Percentiles rank a stretch among this genome's conserved stretches.
These are phyloP conservation scores for Taenioides sp. DNA, from an alignment of 2,797 vertebrate genomes.

Conservation along the genomic window DNA sequence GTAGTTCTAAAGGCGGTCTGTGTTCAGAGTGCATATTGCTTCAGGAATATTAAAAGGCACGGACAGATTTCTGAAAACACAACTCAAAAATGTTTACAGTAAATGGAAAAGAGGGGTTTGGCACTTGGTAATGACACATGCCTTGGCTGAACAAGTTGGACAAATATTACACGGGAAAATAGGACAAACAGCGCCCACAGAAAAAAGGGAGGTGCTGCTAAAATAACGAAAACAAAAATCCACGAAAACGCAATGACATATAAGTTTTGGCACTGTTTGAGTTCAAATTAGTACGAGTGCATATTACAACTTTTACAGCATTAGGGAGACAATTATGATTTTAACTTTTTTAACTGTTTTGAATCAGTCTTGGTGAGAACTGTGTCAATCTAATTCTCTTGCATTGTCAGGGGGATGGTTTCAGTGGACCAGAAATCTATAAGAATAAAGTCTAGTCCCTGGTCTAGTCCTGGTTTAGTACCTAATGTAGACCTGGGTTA, in stretches of 20 bases:
- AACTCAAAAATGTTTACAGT: constrained; percentile 10
- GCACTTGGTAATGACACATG: constrained; percentile 35
- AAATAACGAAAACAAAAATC: neutral
- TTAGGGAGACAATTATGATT: no score
- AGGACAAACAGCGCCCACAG: neutral
- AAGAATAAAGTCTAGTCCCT: no score
- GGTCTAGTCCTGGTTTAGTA: no score
- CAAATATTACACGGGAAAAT: neutral
- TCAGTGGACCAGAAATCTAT: no score
- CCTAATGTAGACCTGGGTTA: no score
- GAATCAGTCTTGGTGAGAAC: no score
- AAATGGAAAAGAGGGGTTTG: constrained; percentile 23
- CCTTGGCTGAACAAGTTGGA: neutral
- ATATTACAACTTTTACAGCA: no score
- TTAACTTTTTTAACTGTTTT: no score
- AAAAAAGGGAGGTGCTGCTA: neutral
- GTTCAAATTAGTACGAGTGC: no score
- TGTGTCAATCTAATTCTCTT: no score
- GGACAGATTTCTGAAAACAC: constrained; percentile 23
- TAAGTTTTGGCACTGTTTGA: neutral
- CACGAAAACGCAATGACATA: neutral
- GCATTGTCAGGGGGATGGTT: no score
- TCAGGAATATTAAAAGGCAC: constrained; percentile 18
- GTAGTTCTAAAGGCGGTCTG: constrained; percentile 40
- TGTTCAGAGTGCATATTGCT: constrained; percentile 23